phyloP scores from a whole-genome alignment of 2,113 vertebrate species.

The Brienomyrus longianalis region DNA sequence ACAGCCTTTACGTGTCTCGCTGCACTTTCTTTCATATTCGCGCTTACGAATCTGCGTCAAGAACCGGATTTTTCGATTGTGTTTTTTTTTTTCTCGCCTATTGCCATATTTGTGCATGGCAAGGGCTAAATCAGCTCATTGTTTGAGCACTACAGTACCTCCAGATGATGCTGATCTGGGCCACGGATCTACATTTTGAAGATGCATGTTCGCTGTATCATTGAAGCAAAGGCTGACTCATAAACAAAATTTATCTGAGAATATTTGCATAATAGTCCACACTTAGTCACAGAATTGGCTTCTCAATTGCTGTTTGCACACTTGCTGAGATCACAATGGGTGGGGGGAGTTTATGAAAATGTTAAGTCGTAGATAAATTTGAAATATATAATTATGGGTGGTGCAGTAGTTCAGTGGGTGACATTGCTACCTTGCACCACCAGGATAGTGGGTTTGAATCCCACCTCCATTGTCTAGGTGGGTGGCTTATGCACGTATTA shows the following conservation, averaged over 20 bases:
- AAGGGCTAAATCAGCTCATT: not conserved
- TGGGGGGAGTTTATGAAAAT: not conserved
- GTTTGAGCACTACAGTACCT: not conserved
- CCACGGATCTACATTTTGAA: not conserved
- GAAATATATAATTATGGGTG: not conserved
- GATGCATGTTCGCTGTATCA: not conserved
- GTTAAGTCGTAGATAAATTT: not conserved
- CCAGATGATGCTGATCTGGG: not conserved
- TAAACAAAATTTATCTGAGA: not conserved
- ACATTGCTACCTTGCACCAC: not conserved
- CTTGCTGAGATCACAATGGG: not conserved
- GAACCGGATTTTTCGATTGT: not conserved
- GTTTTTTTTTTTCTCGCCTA: not conserved
- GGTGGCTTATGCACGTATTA: not conserved
- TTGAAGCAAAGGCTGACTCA: not conserved
- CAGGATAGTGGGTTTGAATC: not conserved
- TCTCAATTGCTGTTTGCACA: not conserved
- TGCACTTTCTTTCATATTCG: not conserved
- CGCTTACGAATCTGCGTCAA: not conserved
- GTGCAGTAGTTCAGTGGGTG: not conserved
- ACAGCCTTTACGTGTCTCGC: not conserved
- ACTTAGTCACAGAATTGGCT: not conserved
- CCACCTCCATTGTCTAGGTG: not conserved
- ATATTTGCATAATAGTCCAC: conserved; percentile 5
- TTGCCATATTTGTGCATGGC: not conserved